These are phyloP conservation scores for Cerastis rubricosa DNA, from an alignment of 2,888 invertebrate species.

Conservation along the genomic window DNA sequence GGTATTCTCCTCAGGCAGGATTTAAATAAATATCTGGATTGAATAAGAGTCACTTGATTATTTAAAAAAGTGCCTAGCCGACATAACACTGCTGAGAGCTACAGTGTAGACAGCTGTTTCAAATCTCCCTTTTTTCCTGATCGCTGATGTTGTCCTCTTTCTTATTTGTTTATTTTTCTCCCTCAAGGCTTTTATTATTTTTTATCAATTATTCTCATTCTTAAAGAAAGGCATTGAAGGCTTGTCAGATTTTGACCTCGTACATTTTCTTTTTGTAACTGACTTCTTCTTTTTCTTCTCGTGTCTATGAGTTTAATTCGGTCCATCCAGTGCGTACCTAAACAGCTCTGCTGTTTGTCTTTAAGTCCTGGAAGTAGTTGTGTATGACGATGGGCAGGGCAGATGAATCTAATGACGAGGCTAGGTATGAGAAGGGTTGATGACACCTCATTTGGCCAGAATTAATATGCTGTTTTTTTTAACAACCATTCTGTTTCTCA, in stretches of 20 bases:
- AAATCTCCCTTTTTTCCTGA: background rate
- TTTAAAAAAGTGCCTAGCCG: background rate
- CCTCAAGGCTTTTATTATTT: too few species aligned
- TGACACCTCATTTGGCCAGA: background rate
- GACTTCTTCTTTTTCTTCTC: background rate
- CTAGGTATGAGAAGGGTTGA: background rate
- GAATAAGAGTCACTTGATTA: background rate
- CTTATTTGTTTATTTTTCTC: background rate
- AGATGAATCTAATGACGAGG: background rate
- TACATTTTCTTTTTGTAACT: background rate
- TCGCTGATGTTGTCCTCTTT: background rate
- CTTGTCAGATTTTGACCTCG: background rate
- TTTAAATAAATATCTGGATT: conserved; percentile 1
- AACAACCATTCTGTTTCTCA: too few species aligned
- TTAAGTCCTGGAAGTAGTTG: background rate
- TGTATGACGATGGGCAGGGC: background rate
- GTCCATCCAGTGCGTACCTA: background rate
- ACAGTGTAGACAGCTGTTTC: background rate
- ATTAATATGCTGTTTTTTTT: too few species aligned
- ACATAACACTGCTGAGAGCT: background rate
- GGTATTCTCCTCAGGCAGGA: conserved; percentile 25
- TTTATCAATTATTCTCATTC: too few species aligned
- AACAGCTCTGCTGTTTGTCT: background rate
- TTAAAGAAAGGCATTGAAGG: background rate
- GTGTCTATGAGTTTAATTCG: background rate